Evolutionary conservation across 2,797 vertebrate species (phyloP), one percentile per base, ranked within the genome.

Genomic region (Enteromius argenteus): DNA sequence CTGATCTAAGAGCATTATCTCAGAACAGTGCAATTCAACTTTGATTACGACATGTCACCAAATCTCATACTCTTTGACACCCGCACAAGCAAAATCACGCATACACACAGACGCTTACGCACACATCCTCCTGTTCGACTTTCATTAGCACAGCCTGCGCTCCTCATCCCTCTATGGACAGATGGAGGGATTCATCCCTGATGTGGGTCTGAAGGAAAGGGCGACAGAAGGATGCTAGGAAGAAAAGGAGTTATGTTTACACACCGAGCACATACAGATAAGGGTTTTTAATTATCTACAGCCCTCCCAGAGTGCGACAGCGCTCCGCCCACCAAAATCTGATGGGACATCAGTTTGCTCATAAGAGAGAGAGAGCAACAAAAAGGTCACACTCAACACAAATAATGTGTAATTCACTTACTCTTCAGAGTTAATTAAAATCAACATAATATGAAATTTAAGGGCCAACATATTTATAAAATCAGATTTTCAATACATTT

Each of bases 181-280:
- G 87, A 89, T 88, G 88, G 83, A 84, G 73, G 84, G 84, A 84
- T 86, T 87, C 84, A 86, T 88, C 79, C 85, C 76, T 88, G 46
- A 84, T 84, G 86, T 81, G 73, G 39, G 32, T 68, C 49, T 46
- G 14, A 32, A 82, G 39, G n/a, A 51, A n/a, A 73, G 53, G 60
- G 78, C 8, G 56, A 83, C 64, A 87, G 79, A 68, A 77, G 78
- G 69, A 87, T 68, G 51, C 46, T 49, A 71, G 68, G 37, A 74
- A 49, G 49, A 66, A 69, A 80, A 79, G 37, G 44, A 44, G 66
- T 60, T 53, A 60, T 86, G 83, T 83, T 85, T 84, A 86, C 79
- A 68, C 60, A 79, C 30, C 3, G 32, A 79, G 80, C 69, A 78
- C 82, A 79, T 10, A 58, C 72, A 84, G 77, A 83, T 73, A 75